A percentile compares a stretch with the other conserved stretches of the same genome.
These are phyloP conservation scores for Priocnemis perturbator DNA, from an alignment of 2,888 invertebrate species.

Conservation along the genomic window DNA sequence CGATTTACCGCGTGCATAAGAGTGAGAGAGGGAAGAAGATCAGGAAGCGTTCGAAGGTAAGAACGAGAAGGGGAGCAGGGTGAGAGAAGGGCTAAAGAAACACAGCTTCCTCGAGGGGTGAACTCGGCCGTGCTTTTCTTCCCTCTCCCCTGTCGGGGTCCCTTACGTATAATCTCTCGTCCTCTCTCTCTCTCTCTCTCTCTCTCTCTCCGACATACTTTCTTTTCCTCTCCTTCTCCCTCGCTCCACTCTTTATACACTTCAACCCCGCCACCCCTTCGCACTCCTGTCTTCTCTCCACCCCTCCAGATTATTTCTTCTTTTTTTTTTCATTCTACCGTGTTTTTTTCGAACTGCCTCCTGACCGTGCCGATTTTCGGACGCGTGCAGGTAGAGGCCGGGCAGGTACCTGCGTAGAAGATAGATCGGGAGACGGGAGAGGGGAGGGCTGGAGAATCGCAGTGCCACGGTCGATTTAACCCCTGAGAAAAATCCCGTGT, in stretches of 20 bases:
- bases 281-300: constrained; percentile 8
- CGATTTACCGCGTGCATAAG: constrained; percentile 15
- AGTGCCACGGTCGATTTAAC: constrained; percentile 74
- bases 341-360: too few species aligned
- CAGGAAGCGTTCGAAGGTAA: too few species aligned
- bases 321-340: constrained; percentile 35
- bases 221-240: neutral
- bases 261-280: neutral
- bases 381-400: constrained; percentile 56
- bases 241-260: constrained; percentile 5
- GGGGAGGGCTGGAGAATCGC: constrained; percentile 22
- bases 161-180: constrained; percentile 59
- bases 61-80: too few species aligned
- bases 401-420: constrained; percentile 47
- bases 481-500: constrained; percentile 71
- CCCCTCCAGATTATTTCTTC: constrained; percentile 21
- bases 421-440: constrained; percentile 7
- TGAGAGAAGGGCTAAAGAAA: constrained; percentile 30
- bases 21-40: neutral
- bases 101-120: constrained; percentile 16
- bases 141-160: constrained; percentile 44
- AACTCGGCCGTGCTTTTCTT: constrained; percentile 38
- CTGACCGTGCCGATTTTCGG: constrained; percentile 32
- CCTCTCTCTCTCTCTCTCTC: constrained; percentile 31
- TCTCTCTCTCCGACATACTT: constrained; percentile 8